Evolutionary conservation across 2,113 vertebrate genomes (phyloP).

Genomic region (Sus scrofa): DNA sequence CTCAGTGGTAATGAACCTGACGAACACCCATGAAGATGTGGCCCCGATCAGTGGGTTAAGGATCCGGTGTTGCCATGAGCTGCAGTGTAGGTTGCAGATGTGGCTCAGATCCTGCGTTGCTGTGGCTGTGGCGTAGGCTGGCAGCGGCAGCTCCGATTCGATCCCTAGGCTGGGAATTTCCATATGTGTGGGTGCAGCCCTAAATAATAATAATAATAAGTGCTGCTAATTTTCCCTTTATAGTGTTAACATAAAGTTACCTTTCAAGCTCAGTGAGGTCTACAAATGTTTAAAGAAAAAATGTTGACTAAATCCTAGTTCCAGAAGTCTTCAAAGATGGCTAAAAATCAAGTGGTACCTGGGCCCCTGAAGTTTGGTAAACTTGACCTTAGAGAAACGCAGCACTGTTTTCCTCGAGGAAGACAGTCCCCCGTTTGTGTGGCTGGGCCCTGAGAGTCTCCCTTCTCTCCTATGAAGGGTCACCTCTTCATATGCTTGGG

Average conservation of each 20-base stretch:
- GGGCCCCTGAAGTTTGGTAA: neutral
- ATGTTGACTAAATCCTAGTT: neutral
- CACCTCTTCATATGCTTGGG: neutral
- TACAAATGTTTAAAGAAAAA: neutral
- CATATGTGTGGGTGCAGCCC: too few relatives aligned
- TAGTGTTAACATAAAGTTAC: neutral
- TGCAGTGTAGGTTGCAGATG: too few relatives aligned
- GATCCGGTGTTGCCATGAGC: too few relatives aligned
- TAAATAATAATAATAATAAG: too few relatives aligned
- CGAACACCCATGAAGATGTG: too few relatives aligned
- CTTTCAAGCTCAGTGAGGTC: neutral
- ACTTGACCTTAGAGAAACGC: neutral
- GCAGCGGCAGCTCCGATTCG: too few relatives aligned
- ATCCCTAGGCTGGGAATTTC: too few relatives aligned
- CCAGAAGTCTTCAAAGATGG: neutral
- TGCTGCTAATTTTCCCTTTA: neutral
- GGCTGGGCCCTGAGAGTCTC: neutral
- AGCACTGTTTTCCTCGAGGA: too few relatives aligned
- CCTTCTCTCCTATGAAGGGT: neutral
- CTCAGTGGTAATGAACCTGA: too few relatives aligned
- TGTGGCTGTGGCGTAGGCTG: too few relatives aligned
- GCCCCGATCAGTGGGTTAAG: too few relatives aligned
- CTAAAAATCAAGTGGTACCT: neutral
- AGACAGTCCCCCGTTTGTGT: neutral
- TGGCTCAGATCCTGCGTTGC: too few relatives aligned